Evolutionary conservation across 2,113 vertebrate species (phyloP).

Genomic region (Corythornis vintsioides): DNA sequence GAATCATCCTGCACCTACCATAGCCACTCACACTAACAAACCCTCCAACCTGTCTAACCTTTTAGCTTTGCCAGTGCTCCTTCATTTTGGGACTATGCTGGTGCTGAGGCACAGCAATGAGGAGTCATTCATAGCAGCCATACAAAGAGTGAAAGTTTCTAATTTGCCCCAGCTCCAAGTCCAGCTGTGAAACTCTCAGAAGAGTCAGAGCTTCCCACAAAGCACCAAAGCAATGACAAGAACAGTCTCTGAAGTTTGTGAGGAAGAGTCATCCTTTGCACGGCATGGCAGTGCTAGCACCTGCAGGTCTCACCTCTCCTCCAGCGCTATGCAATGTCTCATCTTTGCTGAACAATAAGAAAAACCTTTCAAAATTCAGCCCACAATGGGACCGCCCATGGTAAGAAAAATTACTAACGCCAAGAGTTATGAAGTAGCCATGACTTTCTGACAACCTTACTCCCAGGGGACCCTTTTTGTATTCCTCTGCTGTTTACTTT

Average conservation of each 20-base stretch:
- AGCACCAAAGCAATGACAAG: not conserved
- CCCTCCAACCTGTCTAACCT: not conserved
- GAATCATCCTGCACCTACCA: rapidly evolving
- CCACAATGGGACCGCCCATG: slow-evolving; percentile 35
- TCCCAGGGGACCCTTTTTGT: slow-evolving; percentile 46
- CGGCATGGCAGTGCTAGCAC: not conserved
- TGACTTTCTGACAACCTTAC: slow-evolving; percentile 54
- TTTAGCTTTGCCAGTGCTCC: not conserved
- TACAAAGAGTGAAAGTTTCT: not conserved
- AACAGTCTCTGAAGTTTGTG: not conserved
- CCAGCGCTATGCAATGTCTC: not conserved
- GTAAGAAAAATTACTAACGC: slow-evolving; percentile 58
- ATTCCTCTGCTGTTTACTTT: slow-evolving; percentile 48
- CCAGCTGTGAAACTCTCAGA: not conserved
- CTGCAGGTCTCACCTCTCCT: not conserved
- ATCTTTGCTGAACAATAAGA: not conserved
- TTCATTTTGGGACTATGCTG: not conserved
- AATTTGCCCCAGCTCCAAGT: not conserved
- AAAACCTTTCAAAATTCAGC: slow-evolving; percentile 27
- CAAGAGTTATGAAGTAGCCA: slow-evolving; percentile 55
- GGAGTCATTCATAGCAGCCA: not conserved
- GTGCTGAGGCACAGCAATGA: not conserved
- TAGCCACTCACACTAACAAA: not conserved
- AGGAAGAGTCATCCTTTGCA: not conserved
- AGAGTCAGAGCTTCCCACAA: not conserved